phyloP scores from a whole-genome alignment of 1,140 invertebrate species.

The Metopolophium dirhodum region DNA sequence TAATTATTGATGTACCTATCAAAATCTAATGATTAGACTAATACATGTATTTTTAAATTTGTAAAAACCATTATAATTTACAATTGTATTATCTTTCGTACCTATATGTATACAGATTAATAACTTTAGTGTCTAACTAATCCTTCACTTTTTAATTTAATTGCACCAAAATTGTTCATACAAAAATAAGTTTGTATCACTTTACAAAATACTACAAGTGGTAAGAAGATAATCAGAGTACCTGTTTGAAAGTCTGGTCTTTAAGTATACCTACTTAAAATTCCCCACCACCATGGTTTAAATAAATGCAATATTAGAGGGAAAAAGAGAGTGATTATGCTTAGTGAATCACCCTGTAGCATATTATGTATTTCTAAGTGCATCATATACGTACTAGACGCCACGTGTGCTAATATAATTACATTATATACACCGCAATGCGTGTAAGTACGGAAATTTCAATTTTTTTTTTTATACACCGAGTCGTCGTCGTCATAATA shows the following conservation, averaged over 20 bases:
- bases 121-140: neutral
- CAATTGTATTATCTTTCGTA: too few species aligned
- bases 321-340: neutral
- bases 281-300: neutral
- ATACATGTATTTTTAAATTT: too few species aligned
- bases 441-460: neutral
- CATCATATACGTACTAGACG: neutral
- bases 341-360: neutral
- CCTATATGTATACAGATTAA: neutral
- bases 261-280: neutral
- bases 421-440: conserved; percentile 9
- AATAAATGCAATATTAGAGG: neutral
- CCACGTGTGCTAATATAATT: conserved; percentile 9
- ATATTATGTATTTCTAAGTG: neutral
- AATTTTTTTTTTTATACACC: neutral
- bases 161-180: neutral
- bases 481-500: neutral
- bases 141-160: neutral
- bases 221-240: neutral
- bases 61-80: too few species aligned
- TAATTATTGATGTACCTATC: too few species aligned
- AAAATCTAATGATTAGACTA: too few species aligned
- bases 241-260: too few species aligned
- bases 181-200: neutral
- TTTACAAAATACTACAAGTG: neutral